Conservation (phyloP, 2,797 vertebrate genomes). For the Anguilla obscura region DNA sequence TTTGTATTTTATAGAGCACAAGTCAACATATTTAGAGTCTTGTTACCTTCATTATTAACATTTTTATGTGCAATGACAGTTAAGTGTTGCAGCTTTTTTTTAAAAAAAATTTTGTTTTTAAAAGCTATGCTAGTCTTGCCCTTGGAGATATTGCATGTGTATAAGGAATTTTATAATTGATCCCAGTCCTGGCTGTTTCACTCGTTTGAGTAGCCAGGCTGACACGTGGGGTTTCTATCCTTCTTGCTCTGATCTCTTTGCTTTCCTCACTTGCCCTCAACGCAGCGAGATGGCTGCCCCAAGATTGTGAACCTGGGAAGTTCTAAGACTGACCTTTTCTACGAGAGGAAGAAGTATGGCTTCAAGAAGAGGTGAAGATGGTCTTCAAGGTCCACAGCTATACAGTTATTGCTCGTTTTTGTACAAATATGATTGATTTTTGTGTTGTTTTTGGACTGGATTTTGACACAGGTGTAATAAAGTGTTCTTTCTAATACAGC, state of each 20-base stretch:
- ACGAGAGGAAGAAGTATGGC: constrained; percentile 97
- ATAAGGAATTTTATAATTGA: no score
- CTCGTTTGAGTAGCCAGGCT: no score
- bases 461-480: neutral
- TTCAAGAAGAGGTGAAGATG: constrained; percentile 97
- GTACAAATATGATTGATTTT: neutral
- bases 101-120: no score
- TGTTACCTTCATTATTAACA: no score
- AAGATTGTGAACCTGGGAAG: constrained; percentile 98
- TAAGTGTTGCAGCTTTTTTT: no score
- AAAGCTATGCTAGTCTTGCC: no score
- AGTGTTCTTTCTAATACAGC: neutral
- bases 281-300: constrained; percentile 92
- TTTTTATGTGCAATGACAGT: no score
- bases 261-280: neutral
- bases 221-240: no score
- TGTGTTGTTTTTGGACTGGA: neutral
- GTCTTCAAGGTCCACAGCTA: neutral
- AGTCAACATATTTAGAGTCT: no score
- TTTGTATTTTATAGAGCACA: neutral
- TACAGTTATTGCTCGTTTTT: neutral
- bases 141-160: no score
- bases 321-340: constrained; percentile 98
- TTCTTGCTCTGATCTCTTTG: neutral
- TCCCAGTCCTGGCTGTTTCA: no score